phyloP scores from a whole-genome alignment of 2,888 invertebrate genomes.

The Plusia festucae region DNA sequence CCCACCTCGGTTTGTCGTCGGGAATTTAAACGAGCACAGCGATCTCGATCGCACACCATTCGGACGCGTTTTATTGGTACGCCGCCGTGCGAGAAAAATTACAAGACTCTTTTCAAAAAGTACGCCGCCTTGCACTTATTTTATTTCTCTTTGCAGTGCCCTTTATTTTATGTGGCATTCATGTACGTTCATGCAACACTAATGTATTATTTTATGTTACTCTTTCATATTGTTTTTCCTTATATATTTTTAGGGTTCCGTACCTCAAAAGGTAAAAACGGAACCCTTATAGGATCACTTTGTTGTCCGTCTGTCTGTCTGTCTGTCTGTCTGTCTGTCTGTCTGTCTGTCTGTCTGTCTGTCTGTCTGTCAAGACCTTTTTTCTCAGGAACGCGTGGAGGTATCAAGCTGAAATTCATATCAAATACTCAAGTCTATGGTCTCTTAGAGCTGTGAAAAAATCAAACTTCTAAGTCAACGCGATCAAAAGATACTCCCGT shows the following conservation, averaged over 20 bases:
- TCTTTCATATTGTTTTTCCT: too few relatives aligned
- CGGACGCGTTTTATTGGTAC: constrained; percentile 64
- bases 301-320: too few relatives aligned
- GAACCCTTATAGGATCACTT: background rate
- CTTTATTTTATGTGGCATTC: constrained; percentile 64
- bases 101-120: constrained; percentile 67
- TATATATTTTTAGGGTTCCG: constrained; percentile 15
- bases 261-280: constrained; percentile 6
- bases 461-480: too few relatives aligned
- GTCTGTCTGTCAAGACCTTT: too few relatives aligned
- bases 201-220: constrained; percentile 44
- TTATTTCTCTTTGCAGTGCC: constrained; percentile 48
- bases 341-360: too few relatives aligned
- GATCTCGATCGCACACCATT: constrained; percentile 74
- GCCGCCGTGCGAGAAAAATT: constrained; percentile 71
- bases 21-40: constrained; percentile 83
- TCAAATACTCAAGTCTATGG: too few relatives aligned
- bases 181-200: constrained; percentile 34
- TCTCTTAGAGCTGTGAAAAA: too few relatives aligned
- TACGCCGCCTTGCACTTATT: constrained; percentile 53
- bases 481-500: too few relatives aligned
- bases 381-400: too few relatives aligned
- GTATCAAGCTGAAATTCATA: too few relatives aligned
- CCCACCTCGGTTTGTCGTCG: constrained; percentile 77
- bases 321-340: too few relatives aligned